A percentile compares a stretch with the other conserved stretches of the same genome.
These are phyloP conservation scores for Apamea crenata DNA, from an alignment of 2,888 invertebrate genomes.

Conservation along the genomic window DNA sequence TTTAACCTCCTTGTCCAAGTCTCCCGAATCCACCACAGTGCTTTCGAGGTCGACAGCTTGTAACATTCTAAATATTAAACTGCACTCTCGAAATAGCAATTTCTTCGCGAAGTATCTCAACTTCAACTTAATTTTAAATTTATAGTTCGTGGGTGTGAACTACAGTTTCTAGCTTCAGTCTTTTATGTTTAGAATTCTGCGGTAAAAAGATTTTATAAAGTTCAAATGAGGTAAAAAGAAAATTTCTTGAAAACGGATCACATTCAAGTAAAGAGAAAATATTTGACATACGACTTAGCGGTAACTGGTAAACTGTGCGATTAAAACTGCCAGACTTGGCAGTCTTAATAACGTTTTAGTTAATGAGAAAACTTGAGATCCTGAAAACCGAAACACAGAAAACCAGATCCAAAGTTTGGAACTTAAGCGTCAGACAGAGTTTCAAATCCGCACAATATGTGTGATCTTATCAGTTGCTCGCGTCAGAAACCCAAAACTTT, in stretches of 20 bases:
- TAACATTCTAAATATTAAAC: constrained; percentile 71
- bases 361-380: constrained; percentile 32
- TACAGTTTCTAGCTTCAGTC: constrained; percentile 57
- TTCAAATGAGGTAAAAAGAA: constrained; percentile 19
- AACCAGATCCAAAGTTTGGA: constrained; percentile 37
- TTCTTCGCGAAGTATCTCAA: constrained; percentile 63
- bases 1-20: constrained; percentile 54
- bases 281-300: constrained; percentile 4
- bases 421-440: constrained; percentile 22
- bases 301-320: neutral
- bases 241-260: neutral
- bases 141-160: constrained; percentile 68
- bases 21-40: constrained; percentile 40
- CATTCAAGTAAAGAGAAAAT: constrained; percentile 1
- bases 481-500: constrained; percentile 44
- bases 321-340: constrained; percentile 9
- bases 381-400: constrained; percentile 21
- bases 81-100: constrained; percentile 65
- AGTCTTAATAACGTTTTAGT: constrained; percentile 13
- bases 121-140: constrained; percentile 69
- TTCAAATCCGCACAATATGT: constrained; percentile 56
- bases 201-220: constrained; percentile 33
- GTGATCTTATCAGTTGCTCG: constrained; percentile 50
- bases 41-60: constrained; percentile 67
- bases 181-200: constrained; percentile 49